These are phyloP conservation scores for Coryphaenoides rupestris DNA, from an alignment of 2,113 vertebrate species.

Conservation along the genomic window DNA sequence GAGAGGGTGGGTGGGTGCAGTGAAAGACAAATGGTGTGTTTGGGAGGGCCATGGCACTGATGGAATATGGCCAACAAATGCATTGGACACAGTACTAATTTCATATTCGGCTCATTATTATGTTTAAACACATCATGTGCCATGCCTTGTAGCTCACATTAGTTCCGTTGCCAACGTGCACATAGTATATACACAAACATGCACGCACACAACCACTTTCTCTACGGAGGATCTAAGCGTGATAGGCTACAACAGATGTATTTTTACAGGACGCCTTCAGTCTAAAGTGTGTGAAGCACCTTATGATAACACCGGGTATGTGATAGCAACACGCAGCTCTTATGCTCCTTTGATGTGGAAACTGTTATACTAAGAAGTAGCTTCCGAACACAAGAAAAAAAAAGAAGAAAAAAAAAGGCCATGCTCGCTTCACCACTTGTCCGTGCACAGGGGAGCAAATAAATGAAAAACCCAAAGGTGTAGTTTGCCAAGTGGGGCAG, in stretches of 20 bases:
- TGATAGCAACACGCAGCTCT: neutral
- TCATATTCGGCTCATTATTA: neutral
- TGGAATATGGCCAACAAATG: too few relatives aligned
- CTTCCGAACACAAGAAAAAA: too few relatives aligned
- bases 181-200: too few relatives aligned
- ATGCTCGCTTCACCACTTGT: slow-evolving; percentile 20
- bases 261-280: too few relatives aligned
- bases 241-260: too few relatives aligned
- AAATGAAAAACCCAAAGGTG: slow-evolving; percentile 25
- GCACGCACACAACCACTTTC: too few relatives aligned
- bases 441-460: slow-evolving; percentile 33
- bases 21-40: too few relatives aligned
- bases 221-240: too few relatives aligned
- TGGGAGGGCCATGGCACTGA: too few relatives aligned
- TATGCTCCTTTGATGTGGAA: slow-evolving; percentile 7
- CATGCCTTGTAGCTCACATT: neutral
- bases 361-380: slow-evolving; percentile 16
- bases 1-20: neutral
- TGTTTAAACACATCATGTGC: neutral
- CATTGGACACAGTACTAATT: neutral
- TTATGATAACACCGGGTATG: neutral
- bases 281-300: neutral
- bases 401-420: neutral
- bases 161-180: neutral
- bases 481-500: slow-evolving; percentile 46